These are phyloP conservation scores for Otis tarda DNA, from an alignment of 2,113 vertebrate species.

Conservation along the genomic window DNA sequence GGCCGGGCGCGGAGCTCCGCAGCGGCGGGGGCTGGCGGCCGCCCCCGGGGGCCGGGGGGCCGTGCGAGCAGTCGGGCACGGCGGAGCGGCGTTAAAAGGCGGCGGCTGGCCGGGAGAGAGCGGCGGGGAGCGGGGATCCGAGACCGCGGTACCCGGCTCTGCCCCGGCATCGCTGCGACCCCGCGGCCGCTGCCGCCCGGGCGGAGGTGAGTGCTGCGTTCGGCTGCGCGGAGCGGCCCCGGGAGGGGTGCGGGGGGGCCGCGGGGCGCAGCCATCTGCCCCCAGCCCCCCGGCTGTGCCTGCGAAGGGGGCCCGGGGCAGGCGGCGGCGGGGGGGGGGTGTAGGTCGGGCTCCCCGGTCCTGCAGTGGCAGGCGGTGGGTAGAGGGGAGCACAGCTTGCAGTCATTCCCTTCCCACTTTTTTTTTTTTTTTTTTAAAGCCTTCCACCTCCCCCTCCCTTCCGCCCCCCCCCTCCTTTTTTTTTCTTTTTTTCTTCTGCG, in stretches of 20 bases:
- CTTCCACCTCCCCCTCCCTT: accelerated
- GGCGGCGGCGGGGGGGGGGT: too few relatives aligned
- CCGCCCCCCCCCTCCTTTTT: accelerated
- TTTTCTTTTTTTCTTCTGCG: not conserved
- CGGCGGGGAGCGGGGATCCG: not conserved
- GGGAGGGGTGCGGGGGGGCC: accelerated
- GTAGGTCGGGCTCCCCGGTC: not conserved
- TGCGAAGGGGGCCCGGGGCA: too few relatives aligned
- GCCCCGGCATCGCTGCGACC: slow-evolving; percentile 39
- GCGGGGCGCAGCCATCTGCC: not conserved
- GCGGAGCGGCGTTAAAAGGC: slow-evolving; percentile 66
- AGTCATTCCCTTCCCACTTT: not conserved
- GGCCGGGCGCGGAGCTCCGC: too few relatives aligned
- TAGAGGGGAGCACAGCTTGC: not conserved
- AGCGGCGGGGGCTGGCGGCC: not conserved
- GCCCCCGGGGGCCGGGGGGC: not conserved
- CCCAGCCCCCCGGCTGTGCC: too few relatives aligned
- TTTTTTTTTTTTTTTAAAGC: not conserved
- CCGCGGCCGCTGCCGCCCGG: not conserved
- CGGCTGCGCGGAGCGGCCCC: not conserved
- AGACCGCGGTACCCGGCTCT: not conserved
- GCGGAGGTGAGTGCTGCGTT: not conserved
- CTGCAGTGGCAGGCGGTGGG: not conserved
- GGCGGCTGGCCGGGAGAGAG: not conserved
- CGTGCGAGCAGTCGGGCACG: slow-evolving; percentile 60